phyloP scores from a whole-genome alignment of 2,113 vertebrate genomes.

The Carettochelys insculpta region DNA sequence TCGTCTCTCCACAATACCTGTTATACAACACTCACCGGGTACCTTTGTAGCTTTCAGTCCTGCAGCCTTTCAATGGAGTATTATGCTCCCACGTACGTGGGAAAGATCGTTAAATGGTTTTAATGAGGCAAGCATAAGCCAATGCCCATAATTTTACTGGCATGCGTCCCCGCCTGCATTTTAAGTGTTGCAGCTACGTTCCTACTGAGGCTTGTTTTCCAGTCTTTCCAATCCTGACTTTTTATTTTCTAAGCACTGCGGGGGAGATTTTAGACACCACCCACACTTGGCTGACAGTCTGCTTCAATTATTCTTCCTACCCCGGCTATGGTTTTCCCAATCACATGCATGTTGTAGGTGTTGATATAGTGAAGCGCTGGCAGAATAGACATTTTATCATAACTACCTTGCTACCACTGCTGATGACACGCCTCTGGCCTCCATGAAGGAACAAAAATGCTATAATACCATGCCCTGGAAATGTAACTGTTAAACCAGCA shows the following conservation, averaged over 20 bases:
- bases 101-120: not conserved
- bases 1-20: not conserved
- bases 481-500: not conserved
- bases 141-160: not conserved
- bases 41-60: not conserved
- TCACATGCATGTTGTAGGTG: not conserved
- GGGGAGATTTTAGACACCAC: not conserved
- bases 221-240: not conserved
- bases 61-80: not conserved
- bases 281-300: not conserved
- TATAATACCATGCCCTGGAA: fast-evolving
- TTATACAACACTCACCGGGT: not conserved
- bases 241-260: not conserved
- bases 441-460: not conserved
- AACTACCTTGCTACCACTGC: not conserved
- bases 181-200: not conserved
- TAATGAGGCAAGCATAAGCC: not conserved
- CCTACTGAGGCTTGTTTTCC: not conserved
- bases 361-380: not conserved
- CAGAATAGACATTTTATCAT: not conserved
- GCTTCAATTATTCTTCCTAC: not conserved
- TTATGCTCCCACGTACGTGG: not conserved
- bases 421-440: not conserved
- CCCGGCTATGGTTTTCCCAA: not conserved
- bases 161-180: not conserved